A percentile compares a stretch with the other conserved stretches of the same genome.
phyloP scores from a whole-genome alignment of 2,888 invertebrate genomes.

The Penaeus monodon region DNA sequence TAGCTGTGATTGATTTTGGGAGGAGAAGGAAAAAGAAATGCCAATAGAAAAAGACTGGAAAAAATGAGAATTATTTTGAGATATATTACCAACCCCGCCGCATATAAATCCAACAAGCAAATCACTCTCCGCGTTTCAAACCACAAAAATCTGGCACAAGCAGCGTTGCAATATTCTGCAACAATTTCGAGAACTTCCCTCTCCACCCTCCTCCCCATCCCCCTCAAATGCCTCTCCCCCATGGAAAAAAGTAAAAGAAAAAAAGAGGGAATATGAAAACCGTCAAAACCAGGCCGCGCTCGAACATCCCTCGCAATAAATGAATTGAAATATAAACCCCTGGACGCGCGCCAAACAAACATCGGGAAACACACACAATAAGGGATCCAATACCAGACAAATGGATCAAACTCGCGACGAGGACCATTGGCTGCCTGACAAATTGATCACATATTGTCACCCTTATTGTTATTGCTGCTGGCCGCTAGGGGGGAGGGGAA shows the following conservation, averaged over 20 bases:
- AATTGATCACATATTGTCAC: conserved; percentile 50
- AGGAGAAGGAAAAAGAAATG: too few species aligned
- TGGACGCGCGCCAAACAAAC: conserved; percentile 23
- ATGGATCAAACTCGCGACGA: conserved; percentile 48
- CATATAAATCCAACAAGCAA: too few species aligned
- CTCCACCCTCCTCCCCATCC: too few species aligned
- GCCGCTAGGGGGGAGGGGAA: neutral
- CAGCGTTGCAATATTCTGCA: too few species aligned
- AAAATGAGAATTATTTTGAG: too few species aligned
- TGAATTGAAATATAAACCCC: conserved; percentile 38
- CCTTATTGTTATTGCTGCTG: conserved; percentile 45
- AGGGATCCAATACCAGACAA: conserved; percentile 50
- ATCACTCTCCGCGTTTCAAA: too few species aligned
- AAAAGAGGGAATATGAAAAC: neutral
- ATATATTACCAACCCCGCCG: too few species aligned
- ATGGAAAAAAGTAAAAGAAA: neutral
- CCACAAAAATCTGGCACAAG: too few species aligned
- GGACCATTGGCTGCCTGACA: conserved; percentile 47
- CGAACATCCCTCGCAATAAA: conserved; percentile 30
- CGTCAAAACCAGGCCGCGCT: conserved; percentile 9
- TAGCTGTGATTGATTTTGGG: too few species aligned
- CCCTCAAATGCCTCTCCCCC: neutral
- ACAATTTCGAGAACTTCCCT: too few species aligned
- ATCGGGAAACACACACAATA: conserved; percentile 42
- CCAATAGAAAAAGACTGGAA: too few species aligned